Evolutionary conservation across 2,888 invertebrate genomes (phyloP).

Genomic region (Eristalis intricaria): DNA sequence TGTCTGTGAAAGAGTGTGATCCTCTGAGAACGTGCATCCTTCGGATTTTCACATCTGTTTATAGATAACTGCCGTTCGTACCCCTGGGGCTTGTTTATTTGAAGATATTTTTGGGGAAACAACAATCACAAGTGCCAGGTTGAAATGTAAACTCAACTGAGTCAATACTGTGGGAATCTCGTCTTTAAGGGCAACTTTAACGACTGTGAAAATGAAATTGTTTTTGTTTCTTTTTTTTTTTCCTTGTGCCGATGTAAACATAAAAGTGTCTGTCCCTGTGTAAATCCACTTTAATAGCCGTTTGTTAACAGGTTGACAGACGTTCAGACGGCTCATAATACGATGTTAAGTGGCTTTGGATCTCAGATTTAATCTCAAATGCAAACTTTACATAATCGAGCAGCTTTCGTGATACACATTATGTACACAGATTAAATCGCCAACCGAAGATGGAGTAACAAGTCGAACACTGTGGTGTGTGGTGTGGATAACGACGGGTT

Average conservation of each 20-base stretch:
- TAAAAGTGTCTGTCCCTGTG: neutral
- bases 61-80: constrained; percentile 2
- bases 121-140: constrained; percentile 13
- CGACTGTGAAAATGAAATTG: neutral
- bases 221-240: too few relatives aligned
- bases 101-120: constrained; percentile 17
- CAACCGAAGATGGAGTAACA: too few relatives aligned
- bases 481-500: too few relatives aligned
- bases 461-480: too few relatives aligned
- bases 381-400: too few relatives aligned
- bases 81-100: constrained; percentile 17
- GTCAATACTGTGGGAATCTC: neutral
- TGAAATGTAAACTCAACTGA: constrained; percentile 1
- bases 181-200: neutral
- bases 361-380: neutral
- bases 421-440: too few relatives aligned
- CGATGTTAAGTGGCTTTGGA: neutral
- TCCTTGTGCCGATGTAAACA: neutral
- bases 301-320: neutral
- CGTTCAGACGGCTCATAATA: neutral
- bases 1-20: neutral
- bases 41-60: constrained; percentile 1
- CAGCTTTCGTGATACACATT: too few relatives aligned
- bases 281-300: neutral
- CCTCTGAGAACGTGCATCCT: neutral